Evolutionary conservation across 2,113 vertebrate genomes (phyloP).

Genomic region (Pontoporia blainvillei): DNA sequence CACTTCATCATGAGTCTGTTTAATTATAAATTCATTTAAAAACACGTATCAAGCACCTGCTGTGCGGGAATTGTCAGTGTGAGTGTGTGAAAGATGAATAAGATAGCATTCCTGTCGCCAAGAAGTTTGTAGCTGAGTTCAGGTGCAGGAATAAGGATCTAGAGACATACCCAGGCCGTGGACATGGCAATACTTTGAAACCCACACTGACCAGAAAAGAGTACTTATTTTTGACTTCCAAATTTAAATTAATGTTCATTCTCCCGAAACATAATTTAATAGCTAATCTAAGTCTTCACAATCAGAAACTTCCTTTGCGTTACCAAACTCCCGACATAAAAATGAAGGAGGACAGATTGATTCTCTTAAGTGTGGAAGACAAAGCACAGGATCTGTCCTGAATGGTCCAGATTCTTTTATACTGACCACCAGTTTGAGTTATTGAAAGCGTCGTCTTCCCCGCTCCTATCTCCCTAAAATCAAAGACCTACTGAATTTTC

Average conservation of each 20-base stretch:
- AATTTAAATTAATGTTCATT: background rate
- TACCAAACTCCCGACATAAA: background rate
- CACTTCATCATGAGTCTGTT: background rate
- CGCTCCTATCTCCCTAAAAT: background rate
- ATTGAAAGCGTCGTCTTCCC: background rate
- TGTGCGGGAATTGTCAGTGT: background rate
- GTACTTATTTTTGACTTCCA: background rate
- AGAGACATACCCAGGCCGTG: background rate
- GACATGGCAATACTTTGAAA: background rate
- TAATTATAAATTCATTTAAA: conserved; percentile 13
- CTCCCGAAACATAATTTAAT: background rate
- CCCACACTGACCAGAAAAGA: background rate
- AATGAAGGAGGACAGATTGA: background rate
- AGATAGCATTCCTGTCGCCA: background rate
- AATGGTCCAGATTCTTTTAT: background rate
- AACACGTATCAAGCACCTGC: background rate
- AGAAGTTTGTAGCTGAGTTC: background rate
- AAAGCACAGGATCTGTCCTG: background rate
- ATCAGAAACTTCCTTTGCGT: background rate
- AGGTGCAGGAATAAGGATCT: background rate
- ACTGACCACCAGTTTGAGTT: background rate
- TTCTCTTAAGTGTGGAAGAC: background rate
- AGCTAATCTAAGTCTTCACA: background rate
- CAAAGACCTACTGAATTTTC: background rate
- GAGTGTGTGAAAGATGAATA: background rate